These are phyloP conservation scores for Oryctolagus cuniculus DNA, from an alignment of 2,113 vertebrate species.

Conservation along the genomic window mOryCun1.1 NC_091441.1:6629501-6630000, in stretches of 20 bases:
- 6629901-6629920: fast-evolving
- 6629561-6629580: too few relatives aligned
- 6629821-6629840: not conserved
- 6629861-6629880: fast-evolving
- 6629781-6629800: not conserved
- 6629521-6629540: too few relatives aligned
- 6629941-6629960: fast-evolving
- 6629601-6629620: too few relatives aligned
- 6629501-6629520: too few relatives aligned
- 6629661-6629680: not conserved
- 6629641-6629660: not conserved
- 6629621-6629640: not conserved
- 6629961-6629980: fast-evolving
- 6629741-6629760: not conserved
- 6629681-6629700: fast-evolving
- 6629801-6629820: not conserved
- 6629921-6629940: not conserved
- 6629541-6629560: too few relatives aligned
- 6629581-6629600: too few relatives aligned
- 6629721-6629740: not conserved
- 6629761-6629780: too few relatives aligned
- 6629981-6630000: fast-evolving
- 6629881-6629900: fast-evolving
- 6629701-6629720: not conserved
- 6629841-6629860: not conserved